Percentiles rank a stretch among this genome's conserved stretches.
These are phyloP conservation scores for Acyrthosiphon pisum DNA, from an alignment of 1,140 invertebrate genomes.

Conservation along the genomic window DNA sequence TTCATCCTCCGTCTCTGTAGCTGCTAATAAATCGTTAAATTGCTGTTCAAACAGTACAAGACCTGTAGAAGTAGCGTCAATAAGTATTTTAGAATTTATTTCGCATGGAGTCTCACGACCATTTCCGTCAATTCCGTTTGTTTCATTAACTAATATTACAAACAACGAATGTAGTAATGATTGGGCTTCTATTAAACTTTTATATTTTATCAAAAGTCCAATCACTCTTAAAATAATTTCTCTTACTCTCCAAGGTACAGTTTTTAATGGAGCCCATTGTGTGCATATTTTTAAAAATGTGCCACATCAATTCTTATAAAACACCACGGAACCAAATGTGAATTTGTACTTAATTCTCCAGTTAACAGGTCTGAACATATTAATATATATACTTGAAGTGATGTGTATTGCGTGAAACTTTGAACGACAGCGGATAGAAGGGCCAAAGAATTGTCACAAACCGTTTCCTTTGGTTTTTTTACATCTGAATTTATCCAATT, in stretches of 20 bases:
- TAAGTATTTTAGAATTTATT: neutral
- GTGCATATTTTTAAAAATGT: neutral
- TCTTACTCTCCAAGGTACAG: neutral
- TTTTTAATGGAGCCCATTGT: neutral
- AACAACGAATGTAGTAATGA: neutral
- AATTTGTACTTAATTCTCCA: neutral
- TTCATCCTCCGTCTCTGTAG: neutral
- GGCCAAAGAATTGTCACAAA: neutral
- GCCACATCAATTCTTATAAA: neutral
- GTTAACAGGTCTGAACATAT: neutral
- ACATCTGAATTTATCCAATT: neutral
- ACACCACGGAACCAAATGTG: neutral
- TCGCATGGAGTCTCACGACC: neutral
- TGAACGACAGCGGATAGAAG: neutral
- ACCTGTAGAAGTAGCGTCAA: neutral
- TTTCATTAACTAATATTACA: constrained; percentile 14
- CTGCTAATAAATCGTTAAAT: neutral
- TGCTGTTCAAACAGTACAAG: neutral
- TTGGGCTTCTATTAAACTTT: neutral
- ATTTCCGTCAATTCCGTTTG: neutral
- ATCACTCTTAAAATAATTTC: neutral
- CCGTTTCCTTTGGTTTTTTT: neutral
- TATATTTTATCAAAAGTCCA: neutral
- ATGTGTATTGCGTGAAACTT: constrained; percentile 29
- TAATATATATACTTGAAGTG: neutral